Evolutionary conservation across 2,797 vertebrate genomes (phyloP).

Genomic region (Psittacula derbiana): DNA sequence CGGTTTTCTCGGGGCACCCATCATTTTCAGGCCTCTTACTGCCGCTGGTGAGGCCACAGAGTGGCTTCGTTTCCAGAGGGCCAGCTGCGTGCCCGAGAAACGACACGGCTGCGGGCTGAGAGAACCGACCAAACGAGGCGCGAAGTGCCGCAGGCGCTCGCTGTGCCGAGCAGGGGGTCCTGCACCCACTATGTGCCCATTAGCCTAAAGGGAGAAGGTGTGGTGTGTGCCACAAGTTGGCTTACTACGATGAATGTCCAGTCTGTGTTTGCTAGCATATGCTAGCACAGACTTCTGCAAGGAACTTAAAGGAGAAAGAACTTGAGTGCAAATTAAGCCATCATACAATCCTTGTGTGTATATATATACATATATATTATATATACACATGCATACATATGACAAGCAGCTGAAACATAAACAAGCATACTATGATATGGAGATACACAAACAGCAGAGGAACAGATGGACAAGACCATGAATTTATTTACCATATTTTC

Average conservation of each 20-base stretch:
- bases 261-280: not conserved
- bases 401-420: not conserved
- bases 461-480: slow-evolving; percentile 11
- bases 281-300: not conserved
- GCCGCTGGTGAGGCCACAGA: accelerated
- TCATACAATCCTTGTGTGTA: not conserved
- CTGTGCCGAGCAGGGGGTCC: not conserved
- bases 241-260: not conserved
- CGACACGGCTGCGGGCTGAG: not conserved
- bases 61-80: not conserved
- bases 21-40: not conserved
- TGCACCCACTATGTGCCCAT: not conserved
- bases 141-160: not conserved
- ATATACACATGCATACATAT: not conserved
- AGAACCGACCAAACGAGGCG: not conserved
- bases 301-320: not conserved
- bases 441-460: not conserved
- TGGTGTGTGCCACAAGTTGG: not conserved
- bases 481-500: not conserved
- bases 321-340: not conserved
- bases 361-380: not conserved
- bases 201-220: no score
- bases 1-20: not conserved
- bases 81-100: not conserved
- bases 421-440: not conserved